phyloP scores from a whole-genome alignment of 2,888 invertebrate genomes.

The Listrodromus nycthemerus region DNA sequence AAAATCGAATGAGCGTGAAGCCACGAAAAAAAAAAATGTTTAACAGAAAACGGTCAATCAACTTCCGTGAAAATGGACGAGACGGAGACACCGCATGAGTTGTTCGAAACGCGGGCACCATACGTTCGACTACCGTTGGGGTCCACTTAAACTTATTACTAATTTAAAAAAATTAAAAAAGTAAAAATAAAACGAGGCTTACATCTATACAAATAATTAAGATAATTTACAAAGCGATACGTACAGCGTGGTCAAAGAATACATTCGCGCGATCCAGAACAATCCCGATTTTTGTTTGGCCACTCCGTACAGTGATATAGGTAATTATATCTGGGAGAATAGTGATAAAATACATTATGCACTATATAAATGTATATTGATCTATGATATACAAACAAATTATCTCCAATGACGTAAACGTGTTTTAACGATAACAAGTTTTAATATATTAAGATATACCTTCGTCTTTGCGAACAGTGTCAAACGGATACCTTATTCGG shows the following conservation, averaged over 20 bases:
- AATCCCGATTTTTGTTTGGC: slow-evolving; percentile 69
- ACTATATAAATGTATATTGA: slow-evolving; percentile 59
- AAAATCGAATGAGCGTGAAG: slow-evolving; percentile 28
- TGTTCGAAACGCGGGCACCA: slow-evolving; percentile 72
- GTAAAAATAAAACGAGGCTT: slow-evolving; percentile 62
- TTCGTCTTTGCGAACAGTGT: slow-evolving; percentile 43
- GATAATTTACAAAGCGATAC: slow-evolving; percentile 74
- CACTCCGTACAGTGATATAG: slow-evolving; percentile 74
- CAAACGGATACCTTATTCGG: slow-evolving; percentile 21
- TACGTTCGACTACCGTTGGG: slow-evolving; percentile 80
- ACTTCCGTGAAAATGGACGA: not conserved
- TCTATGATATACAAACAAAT: slow-evolving; percentile 70
- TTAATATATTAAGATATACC: slow-evolving; percentile 37
- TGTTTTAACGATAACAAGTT: slow-evolving; percentile 68
- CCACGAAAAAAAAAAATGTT: not conserved
- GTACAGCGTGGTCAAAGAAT: slow-evolving; percentile 71
- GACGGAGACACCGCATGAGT: not conserved
- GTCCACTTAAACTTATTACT: slow-evolving; percentile 80
- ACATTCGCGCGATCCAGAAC: slow-evolving; percentile 61
- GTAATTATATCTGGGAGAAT: slow-evolving; percentile 52
- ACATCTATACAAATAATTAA: slow-evolving; percentile 71
- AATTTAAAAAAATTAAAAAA: slow-evolving; percentile 24
- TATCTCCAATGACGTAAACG: slow-evolving; percentile 68
- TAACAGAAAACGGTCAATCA: not conserved
- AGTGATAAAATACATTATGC: slow-evolving; percentile 55